phyloP scores from a whole-genome alignment of 2,888 invertebrate species.

The Perizoma flavofasciatum region DNA sequence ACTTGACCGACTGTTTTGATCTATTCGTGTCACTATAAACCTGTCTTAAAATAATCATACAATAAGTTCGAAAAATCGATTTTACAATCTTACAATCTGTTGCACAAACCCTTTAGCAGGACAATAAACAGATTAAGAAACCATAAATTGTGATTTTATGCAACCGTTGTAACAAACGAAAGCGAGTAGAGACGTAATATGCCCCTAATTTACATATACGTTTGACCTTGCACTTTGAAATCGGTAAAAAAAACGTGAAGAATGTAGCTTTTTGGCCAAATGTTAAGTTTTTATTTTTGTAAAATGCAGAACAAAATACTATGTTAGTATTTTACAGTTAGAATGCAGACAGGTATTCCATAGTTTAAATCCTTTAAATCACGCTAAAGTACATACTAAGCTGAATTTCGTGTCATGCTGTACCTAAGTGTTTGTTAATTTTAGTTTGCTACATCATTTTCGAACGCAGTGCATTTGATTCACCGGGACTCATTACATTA shows the following conservation, averaged over 20 bases:
- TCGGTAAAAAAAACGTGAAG: background rate
- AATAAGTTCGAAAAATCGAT: slow-evolving; percentile 44
- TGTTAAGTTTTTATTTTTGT: too few relatives aligned
- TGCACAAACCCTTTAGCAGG: slow-evolving; percentile 55
- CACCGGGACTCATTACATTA: too few relatives aligned
- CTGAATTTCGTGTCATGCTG: too few relatives aligned
- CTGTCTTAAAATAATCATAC: slow-evolving; percentile 32
- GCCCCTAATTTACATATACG: slow-evolving; percentile 80
- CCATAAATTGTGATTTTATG: slow-evolving; percentile 70
- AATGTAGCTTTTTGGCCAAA: too few relatives aligned
- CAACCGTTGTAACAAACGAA: slow-evolving; percentile 73
- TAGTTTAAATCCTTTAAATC: too few relatives aligned
- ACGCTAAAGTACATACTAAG: too few relatives aligned
- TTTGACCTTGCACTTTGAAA: slow-evolving; percentile 17
- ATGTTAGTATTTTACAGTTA: too few relatives aligned
- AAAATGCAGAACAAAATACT: too few relatives aligned
- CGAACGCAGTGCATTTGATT: too few relatives aligned
- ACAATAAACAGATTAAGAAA: slow-evolving; percentile 71
- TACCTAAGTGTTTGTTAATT: too few relatives aligned
- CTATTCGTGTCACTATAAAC: slow-evolving; percentile 56
- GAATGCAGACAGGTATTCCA: too few relatives aligned
- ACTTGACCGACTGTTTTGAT: slow-evolving; percentile 64
- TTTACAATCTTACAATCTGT: slow-evolving; percentile 51
- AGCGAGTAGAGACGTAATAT: slow-evolving; percentile 77
- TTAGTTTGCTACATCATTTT: too few relatives aligned